Evolutionary conservation across 2,888 invertebrate species (phyloP).

Genomic region (Hylaea fasciaria): DNA sequence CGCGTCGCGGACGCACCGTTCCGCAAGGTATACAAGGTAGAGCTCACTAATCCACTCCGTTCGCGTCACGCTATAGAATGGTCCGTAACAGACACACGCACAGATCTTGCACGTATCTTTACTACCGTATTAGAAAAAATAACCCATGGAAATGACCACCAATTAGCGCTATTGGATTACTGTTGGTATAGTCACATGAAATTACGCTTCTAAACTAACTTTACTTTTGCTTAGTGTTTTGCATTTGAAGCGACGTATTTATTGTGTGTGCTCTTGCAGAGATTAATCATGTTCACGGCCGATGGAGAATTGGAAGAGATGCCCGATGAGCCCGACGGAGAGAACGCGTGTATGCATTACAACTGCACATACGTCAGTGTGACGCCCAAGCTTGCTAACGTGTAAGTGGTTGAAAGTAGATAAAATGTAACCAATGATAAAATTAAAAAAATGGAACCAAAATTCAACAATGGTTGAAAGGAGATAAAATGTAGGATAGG

Average conservation of each 20-base stretch:
- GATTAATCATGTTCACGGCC: constrained; percentile 64
- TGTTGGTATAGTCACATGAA: too few species aligned
- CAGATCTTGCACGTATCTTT: constrained; percentile 12
- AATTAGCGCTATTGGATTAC: too few species aligned
- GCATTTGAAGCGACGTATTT: not conserved
- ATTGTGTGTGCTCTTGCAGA: constrained; percentile 50
- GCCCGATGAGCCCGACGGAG: constrained; percentile 63
- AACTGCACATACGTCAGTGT: constrained; percentile 78
- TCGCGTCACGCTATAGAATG: constrained; percentile 33
- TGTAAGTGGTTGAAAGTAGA: constrained; percentile 56
- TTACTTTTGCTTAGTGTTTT: constrained; percentile 32
- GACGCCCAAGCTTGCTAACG: constrained; percentile 70
- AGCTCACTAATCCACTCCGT: constrained; percentile 43
- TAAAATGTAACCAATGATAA: too few species aligned
- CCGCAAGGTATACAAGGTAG: constrained; percentile 81
- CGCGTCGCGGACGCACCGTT: constrained; percentile 67
- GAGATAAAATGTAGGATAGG: too few species aligned
- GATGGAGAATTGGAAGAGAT: constrained; percentile 73
- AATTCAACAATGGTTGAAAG: too few species aligned
- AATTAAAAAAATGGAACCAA: too few species aligned
- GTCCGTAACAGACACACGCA: constrained; percentile 19
- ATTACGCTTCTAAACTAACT: constrained; percentile 20
- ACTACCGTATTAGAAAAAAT: not conserved
- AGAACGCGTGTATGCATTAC: constrained; percentile 73
- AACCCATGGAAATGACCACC: too few species aligned